Percentiles rank a stretch among this genome's conserved stretches.
Conservation (phyloP, 2,113 vertebrate genomes). For the Hyperopisus bebe region DNA sequence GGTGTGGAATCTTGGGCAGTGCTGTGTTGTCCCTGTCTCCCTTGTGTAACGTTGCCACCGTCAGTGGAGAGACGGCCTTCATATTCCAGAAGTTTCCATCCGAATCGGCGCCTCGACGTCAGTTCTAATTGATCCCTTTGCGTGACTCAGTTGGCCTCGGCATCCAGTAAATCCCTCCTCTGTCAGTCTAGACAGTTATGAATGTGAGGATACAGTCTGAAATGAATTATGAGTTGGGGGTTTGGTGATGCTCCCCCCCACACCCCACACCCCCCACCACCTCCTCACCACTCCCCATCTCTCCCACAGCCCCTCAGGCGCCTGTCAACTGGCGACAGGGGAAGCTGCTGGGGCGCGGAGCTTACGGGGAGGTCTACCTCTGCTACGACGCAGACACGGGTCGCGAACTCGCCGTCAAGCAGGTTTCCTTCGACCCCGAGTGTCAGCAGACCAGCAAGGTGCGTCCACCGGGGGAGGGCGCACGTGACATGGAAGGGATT, state of each 20-base stretch:
- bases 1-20: background rate
- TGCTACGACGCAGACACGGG: conserved; percentile 85
- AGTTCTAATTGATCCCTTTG: conserved; percentile 11
- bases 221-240: background rate
- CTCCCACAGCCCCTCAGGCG: conserved; percentile 68
- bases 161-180: background rate
- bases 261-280: background rate
- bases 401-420: conserved; percentile 81
- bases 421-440: conserved; percentile 82
- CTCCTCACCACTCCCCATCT: conserved; percentile 11
- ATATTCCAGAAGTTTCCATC: background rate
- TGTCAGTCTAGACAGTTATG: conserved; percentile 16
- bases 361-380: conserved; percentile 85
- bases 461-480: conserved; percentile 14
- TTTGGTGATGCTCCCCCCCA: background rate
- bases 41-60: background rate
- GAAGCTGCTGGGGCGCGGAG: conserved; percentile 79
- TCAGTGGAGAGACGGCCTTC: background rate
- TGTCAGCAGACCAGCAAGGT: conserved; percentile 87
- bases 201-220: background rate
- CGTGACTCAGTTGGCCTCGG: conserved; percentile 3
- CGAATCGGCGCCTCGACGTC: background rate
- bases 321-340: conserved; percentile 86
- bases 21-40: background rate
- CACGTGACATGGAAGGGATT: background rate